Evolutionary conservation across 2,888 invertebrate species (phyloP), one percentile per base, ranked within the genome.

Genomic region (Argynnis bischoffii): DNA sequence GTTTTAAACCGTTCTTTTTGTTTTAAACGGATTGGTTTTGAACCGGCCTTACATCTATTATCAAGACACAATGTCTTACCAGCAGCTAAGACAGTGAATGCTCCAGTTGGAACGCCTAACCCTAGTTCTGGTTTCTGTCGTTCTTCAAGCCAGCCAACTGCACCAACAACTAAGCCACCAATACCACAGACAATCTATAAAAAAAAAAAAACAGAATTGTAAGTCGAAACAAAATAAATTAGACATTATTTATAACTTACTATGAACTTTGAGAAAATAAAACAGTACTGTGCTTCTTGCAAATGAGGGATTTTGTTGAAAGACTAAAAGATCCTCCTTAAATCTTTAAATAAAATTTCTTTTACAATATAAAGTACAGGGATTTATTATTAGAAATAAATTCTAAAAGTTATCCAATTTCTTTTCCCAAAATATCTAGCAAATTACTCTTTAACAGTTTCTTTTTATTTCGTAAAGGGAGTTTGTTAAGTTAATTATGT

Each of bases 111-210:
- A 13, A 94, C 93, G 4, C 94, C 94, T 0, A 94, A 85, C 1
- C 94, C 94, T 4, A 94, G 79, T 15, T 89, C 92, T 2, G 90
- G 88, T 57, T 90, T 88, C 66, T 93, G 84, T 56, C 90, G 83
- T 77, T 94, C 94, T 72, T 94, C 94, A 61, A 94, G 80, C 86
- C 94, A 93, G 0, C 93, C 94, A 0, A 94, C 94, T 0, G 94
- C 94, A 0, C 94, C 94, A 70, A 94, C 91, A 14, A 94, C 94
- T 76, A 94, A 72, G 0, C 93, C 93, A 0, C 93, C 93, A 47
- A 94, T 94, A 0, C 94, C 94, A 76, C 94, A 94, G 0, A 94
- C 94, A 67, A 94, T 94, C 94, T 94, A n/a, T n/a, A n/a, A n/a
- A 81, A 13, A 16, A 8, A 13, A 15, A 8, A 16, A 60, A n/a